A percentile compares a stretch with the other conserved stretches of the same genome.
phyloP scores from a whole-genome alignment of 2,113 vertebrate genomes.

The Podiceps cristatus region DNA sequence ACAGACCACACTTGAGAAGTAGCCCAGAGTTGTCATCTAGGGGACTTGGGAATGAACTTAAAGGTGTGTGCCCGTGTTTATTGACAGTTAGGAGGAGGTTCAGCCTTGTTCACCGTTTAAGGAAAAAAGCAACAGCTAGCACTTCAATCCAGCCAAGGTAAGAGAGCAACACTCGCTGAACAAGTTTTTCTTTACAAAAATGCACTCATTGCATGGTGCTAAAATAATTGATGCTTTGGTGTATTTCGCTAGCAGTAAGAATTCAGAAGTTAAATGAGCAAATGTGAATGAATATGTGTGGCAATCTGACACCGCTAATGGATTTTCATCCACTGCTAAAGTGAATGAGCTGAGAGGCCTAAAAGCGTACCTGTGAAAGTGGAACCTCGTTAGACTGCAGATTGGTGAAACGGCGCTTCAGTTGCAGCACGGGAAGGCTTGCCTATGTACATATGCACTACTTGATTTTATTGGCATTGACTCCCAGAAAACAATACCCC shows the following conservation, averaged over 20 bases:
- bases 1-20: neutral
- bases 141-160: neutral
- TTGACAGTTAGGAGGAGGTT: neutral
- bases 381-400: neutral
- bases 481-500: neutral
- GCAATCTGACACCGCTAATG: neutral
- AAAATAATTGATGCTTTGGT: neutral
- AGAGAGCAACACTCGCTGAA: neutral
- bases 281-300: neutral
- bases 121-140: neutral
- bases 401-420: neutral
- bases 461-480: neutral
- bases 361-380: neutral
- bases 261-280: constrained; percentile 36
- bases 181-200: neutral
- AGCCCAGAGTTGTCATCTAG: neutral
- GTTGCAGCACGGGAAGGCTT: neutral
- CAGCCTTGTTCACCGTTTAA: accelerated
- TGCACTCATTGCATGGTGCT: accelerated
- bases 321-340: neutral
- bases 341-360: neutral
- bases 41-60: neutral
- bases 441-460: neutral
- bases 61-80: accelerated
- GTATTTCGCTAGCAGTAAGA: neutral